Conservation (phyloP, 2,888 invertebrate species). For the Blastobasis lacticolella region DNA sequence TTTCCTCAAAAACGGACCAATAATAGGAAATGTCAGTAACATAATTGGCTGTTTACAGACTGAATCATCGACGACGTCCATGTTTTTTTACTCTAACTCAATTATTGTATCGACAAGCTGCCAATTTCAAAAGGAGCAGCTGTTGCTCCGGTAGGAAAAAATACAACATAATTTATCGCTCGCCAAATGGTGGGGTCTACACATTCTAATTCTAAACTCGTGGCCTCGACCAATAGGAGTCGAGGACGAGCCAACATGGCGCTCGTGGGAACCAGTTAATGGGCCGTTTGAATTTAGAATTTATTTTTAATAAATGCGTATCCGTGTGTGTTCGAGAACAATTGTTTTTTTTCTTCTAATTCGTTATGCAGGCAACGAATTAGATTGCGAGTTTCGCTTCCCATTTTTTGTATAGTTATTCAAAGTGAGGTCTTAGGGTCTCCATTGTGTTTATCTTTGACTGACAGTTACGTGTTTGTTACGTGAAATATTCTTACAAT, state of each 20-base stretch:
- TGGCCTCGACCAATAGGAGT: conserved; percentile 68
- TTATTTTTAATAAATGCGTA: conserved; percentile 62
- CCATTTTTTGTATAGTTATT: not conserved
- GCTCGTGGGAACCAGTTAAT: conserved; percentile 73
- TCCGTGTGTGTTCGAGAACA: conserved; percentile 46
- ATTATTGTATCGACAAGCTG: conserved; percentile 27
- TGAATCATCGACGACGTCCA: conserved; percentile 11
- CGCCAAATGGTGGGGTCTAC: conserved; percentile 72
- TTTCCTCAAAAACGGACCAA: not conserved
- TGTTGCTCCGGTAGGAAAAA: conserved; percentile 57
- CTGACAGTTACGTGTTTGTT: no score
- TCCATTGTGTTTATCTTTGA: not conserved
- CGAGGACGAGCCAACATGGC: conserved; percentile 71
- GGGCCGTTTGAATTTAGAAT: conserved; percentile 73
- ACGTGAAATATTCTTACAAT: no score
- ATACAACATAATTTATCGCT: conserved; percentile 66
- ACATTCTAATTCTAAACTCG: conserved; percentile 72
- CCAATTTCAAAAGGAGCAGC: conserved; percentile 33
- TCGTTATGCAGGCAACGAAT: conserved; percentile 6
- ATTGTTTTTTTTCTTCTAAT: conserved; percentile 40
- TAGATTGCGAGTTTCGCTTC: conserved; percentile 1
- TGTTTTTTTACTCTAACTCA: conserved; percentile 28
- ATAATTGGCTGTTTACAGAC: conserved; percentile 15
- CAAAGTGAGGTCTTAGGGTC: conserved; percentile 5
- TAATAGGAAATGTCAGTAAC: conserved; percentile 9